Evolutionary conservation across 1,140 invertebrate genomes (phyloP).

Genomic region (Lasioglossum baleicum): DNA sequence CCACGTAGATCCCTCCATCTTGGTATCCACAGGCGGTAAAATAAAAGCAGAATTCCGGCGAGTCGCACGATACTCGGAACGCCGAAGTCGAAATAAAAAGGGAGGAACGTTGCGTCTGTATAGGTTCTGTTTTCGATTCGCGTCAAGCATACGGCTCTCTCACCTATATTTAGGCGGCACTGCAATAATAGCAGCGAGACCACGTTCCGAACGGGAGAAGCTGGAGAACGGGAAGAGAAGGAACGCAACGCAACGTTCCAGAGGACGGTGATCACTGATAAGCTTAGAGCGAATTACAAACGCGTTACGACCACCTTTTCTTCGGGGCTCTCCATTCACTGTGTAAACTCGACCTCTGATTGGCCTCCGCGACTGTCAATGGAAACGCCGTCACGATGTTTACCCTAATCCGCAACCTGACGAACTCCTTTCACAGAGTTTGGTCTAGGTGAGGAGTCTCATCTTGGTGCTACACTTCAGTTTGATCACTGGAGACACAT

Average conservation of each 20-base stretch:
- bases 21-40: no score
- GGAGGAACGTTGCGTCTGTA: slow-evolving; percentile 12
- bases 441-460: no score
- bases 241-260: slow-evolving; percentile 17
- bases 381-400: no score
- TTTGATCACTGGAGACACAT: no score
- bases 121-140: slow-evolving; percentile 48
- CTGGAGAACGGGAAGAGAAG: slow-evolving; percentile 42
- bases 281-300: background rate
- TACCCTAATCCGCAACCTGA: no score
- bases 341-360: no score
- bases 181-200: slow-evolving; percentile 49
- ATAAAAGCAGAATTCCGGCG: background rate
- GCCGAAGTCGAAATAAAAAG: slow-evolving; percentile 5
- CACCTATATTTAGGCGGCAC: slow-evolving; percentile 57
- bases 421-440: no score
- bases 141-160: slow-evolving; percentile 44
- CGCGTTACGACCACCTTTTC: background rate
- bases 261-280: background rate
- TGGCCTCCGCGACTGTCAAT: no score
- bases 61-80: background rate
- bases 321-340: background rate
- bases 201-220: slow-evolving; percentile 37
- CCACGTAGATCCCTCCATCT: background rate
- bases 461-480: no score